Evolutionary conservation across 2,113 vertebrate genomes (phyloP).

Genomic region (Dryoscopus gambensis): DNA sequence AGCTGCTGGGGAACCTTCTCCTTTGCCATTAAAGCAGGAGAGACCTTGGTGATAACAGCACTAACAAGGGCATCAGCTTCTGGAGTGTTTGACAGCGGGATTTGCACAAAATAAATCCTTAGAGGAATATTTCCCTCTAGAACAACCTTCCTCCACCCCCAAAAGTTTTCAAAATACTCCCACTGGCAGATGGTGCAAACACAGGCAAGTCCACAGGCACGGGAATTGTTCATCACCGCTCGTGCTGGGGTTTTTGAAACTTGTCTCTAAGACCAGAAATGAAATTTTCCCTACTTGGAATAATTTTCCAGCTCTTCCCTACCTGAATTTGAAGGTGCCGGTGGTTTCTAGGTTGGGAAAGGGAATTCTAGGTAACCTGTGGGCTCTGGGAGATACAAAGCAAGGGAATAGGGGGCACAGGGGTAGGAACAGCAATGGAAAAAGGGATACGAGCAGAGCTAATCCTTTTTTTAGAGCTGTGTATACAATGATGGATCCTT

Average conservation of each 20-base stretch:
- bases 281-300: background rate
- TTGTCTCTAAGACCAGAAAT: background rate
- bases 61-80: background rate
- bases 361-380: background rate
- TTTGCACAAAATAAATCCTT: background rate
- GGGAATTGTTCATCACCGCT: background rate
- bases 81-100: background rate
- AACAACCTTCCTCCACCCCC: background rate
- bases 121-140: background rate
- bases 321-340: background rate
- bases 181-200: background rate
- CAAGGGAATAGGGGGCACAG: no score
- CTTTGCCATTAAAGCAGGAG: background rate
- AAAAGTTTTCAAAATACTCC: background rate
- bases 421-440: fast-evolving
- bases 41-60: background rate
- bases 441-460: background rate
- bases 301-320: background rate
- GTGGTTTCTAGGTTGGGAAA: background rate
- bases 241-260: fast-evolving
- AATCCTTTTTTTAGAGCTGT: background rate
- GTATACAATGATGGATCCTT: background rate
- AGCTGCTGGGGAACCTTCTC: background rate
- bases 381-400: background rate
- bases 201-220: background rate